Percentiles rank a stretch among this genome's conserved stretches.
phyloP scores from a whole-genome alignment of 2,888 invertebrate species.

The Nomada goodeniana region DNA sequence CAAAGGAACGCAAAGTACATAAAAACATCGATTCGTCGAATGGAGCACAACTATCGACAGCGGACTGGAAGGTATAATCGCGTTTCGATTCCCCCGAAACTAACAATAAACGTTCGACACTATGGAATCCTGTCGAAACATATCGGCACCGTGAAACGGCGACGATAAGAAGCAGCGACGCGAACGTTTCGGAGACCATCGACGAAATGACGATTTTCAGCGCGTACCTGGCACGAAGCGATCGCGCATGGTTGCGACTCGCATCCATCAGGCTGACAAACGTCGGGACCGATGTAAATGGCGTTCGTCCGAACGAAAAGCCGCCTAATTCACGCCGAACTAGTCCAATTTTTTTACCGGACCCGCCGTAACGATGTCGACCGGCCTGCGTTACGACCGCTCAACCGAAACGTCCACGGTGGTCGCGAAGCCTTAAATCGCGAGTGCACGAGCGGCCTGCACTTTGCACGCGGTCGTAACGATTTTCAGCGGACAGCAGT shows the following conservation, averaged over 20 bases:
- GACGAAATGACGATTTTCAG: constrained; percentile 52
- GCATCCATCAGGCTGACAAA: constrained; percentile 56
- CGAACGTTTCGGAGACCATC: constrained; percentile 49
- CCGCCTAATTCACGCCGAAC: constrained; percentile 46
- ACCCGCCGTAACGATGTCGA: constrained; percentile 29
- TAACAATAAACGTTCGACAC: constrained; percentile 9
- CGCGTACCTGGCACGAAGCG: constrained; percentile 28
- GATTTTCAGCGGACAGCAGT: not conserved
- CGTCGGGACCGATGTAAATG: constrained; percentile 50
- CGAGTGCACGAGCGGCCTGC: not conserved
- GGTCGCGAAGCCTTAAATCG: not conserved
- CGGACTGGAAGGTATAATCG: constrained; percentile 32
- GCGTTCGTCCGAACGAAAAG: constrained; percentile 33
- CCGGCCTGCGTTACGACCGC: constrained; percentile 17
- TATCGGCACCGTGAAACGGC: not conserved
- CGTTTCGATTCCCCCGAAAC: constrained; percentile 12
- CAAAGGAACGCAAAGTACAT: constrained; percentile 10
- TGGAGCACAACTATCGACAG: constrained; percentile 8
- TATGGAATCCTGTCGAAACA: not conserved
- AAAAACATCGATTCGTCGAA: constrained; percentile 20
- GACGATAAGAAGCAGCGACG: constrained; percentile 33
- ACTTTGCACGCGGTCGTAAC: not conserved
- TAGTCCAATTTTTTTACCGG: constrained; percentile 31
- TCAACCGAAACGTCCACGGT: constrained; percentile 40
- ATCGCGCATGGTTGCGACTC: constrained; percentile 48